Evolutionary conservation across 2,888 invertebrate genomes (phyloP), one percentile per base, ranked within the genome.

Genomic region (Creontiades dilutus): DNA sequence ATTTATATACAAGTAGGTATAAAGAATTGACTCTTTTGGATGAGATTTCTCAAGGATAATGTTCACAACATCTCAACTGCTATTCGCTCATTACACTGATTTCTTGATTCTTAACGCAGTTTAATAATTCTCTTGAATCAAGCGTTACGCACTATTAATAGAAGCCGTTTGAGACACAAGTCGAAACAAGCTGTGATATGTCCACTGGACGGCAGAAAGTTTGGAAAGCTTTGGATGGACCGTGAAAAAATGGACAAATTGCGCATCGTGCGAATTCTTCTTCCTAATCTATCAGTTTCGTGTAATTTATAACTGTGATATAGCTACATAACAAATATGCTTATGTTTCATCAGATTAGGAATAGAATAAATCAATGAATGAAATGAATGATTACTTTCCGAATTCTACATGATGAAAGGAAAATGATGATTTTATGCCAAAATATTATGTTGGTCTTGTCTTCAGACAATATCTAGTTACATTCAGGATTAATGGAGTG

Each of bases 141-240:
- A 52, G 52, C 52, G 3, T 52, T 52, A 52, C 11, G 11, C 3
- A 52, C 16, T 52, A 52, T 16, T 52, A 16, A 14, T 14, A 3
- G 12, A 68, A 2, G 13, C 12, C 23, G 23, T 52, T 16, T 16
- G 9, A 68, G 12, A 23, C 9, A 61, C 9, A n/a, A 23, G 12
- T 68, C 19, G 27, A 23, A 61, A 46, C 55, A 84, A 84, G 84
- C 84, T 57, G 52, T 87, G 88, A 88, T 88, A 88, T 88, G 88
- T 78, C 88, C 78, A 55, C 27, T 78, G 88, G 88, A 88, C 88
- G 88, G 88, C 88, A 55, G 52, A 80, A 46, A 85, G 82, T 82
- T 23, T 23, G 52, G 19, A 11, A 16, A 82, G 48, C 23, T 52
- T 52, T 52, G 82, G 82, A 82, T 82, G 82, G 82, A 82, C 27